Base-by-base conservation (phyloP, 2,888 invertebrate species). In the Tinea trinotella region DNA sequence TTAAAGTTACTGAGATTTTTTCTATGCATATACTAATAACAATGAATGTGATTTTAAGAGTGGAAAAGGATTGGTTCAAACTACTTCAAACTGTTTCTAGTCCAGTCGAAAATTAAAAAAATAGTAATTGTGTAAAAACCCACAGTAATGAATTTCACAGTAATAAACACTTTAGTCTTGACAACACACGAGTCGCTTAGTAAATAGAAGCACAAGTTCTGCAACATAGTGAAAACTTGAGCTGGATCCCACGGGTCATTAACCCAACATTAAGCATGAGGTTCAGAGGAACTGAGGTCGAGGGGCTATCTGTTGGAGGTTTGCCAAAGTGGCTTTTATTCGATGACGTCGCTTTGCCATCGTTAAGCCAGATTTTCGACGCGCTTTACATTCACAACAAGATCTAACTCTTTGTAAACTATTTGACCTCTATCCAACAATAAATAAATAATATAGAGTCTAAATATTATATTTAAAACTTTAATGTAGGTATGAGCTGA, bases 231-330 rank as follows among this genome's bases (percentile, higher is more conserved):
- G 71, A 71, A 71, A 74, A 75, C 67, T 74, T 67, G 65, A 15
- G 46, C 46, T 46, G 65, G 65, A 46, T 46, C 18, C 19, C 46
- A 19, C 19, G 65, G 77, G 78, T 78, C 77, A 70, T 82, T 79
- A 76, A 70, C 76, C 80, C 67, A 62, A 64, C 72, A 74, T 74
- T 74, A 77, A 76, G 68, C 66, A 66, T 18, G 18, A 34, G 52
- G 52, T 46, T 46, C 17, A 6, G 24, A 24, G 52, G 35, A 69
- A 71, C 68, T 61, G 67, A 60, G 74, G 73, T 74, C 70, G 71
- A 76, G 76, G 70, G 72, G 69, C 70, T 83, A 79, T 79, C 77
- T 74, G 69, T 70, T 83, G 84, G 83, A 78, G 61, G 63, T 59
- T 56, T 57, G 74, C 84, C 84, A 82, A 74, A 73, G 70, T 68